A percentile compares a stretch with the other conserved stretches of the same genome.
phyloP scores from a whole-genome alignment of 2,888 invertebrate species.

The Monochamus alternatus region DNA sequence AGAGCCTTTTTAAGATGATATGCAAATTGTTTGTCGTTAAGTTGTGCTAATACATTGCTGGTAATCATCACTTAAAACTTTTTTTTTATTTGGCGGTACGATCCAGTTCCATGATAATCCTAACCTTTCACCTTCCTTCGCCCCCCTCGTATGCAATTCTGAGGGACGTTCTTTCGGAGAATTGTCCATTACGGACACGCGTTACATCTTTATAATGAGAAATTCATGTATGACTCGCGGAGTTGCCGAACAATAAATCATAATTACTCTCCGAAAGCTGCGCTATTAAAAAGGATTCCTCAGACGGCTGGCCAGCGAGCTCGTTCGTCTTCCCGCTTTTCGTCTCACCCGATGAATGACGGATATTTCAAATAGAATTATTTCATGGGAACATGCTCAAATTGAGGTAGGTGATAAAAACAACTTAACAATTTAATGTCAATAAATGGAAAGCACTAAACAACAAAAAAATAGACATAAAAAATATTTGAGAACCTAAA shows the following conservation, averaged over 20 bases:
- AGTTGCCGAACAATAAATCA: conserved; percentile 59
- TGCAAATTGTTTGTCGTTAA: too few relatives aligned
- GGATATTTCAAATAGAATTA: conserved; percentile 13
- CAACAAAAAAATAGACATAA: too few relatives aligned
- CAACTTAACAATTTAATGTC: too few relatives aligned
- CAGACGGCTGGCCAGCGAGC: conserved; percentile 20
- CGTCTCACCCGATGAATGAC: conserved; percentile 14
- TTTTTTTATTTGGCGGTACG: background rate
- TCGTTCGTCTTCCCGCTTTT: conserved; percentile 15
- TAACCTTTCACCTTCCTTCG: background rate
- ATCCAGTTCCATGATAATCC: conserved; percentile 26
- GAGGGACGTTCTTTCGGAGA: conserved; percentile 42
- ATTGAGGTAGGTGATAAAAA: too few relatives aligned
- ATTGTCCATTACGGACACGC: conserved; percentile 58
- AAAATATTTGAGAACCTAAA: too few relatives aligned
- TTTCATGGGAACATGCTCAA: conserved; percentile 1
- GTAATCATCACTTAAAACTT: background rate
- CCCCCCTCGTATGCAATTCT: conserved; percentile 28
- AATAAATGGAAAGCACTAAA: too few relatives aligned
- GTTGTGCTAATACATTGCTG: too few relatives aligned
- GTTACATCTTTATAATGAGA: conserved; percentile 59
- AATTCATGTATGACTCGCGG: conserved; percentile 57
- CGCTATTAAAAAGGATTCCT: conserved; percentile 39
- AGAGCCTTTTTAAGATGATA: too few relatives aligned
- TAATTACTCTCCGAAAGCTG: conserved; percentile 53